Conservation (phyloP, 2,888 invertebrate genomes). For the Eugnorisma glareosa region DNA sequence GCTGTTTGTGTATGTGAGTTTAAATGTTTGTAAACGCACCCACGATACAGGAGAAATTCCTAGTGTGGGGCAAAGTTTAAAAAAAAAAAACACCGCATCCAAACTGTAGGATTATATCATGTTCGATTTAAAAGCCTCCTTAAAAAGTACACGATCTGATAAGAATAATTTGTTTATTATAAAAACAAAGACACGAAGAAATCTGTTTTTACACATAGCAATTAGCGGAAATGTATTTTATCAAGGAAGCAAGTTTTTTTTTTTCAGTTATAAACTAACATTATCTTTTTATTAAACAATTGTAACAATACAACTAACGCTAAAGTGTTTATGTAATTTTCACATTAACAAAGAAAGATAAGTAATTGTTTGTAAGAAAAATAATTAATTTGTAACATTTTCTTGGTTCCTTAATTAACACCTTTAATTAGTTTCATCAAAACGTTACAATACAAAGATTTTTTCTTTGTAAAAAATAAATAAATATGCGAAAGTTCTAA, state of each 20-base stretch:
- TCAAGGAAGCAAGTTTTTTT: slow-evolving; percentile 1
- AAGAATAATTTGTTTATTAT: not conserved
- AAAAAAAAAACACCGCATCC: too few species aligned
- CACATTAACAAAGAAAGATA: not conserved
- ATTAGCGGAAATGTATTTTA: not conserved
- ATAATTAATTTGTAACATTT: not conserved
- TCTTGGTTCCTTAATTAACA: not conserved
- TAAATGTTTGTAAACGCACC: too few species aligned
- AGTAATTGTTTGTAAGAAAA: not conserved
- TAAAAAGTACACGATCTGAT: not conserved
- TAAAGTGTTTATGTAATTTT: slow-evolving; percentile 2
- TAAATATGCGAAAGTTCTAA: slow-evolving; percentile 5
- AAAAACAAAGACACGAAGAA: not conserved
- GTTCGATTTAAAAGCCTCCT: not conserved
- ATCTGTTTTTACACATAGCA: not conserved
- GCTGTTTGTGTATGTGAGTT: too few species aligned
- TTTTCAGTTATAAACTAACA: not conserved
- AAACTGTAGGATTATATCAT: not conserved
- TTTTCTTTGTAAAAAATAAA: not conserved
- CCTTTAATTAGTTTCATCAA: not conserved
- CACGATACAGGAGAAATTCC: too few species aligned
- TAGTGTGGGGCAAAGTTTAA: too few species aligned
- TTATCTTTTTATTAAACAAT: not conserved
- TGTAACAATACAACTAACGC: not conserved
- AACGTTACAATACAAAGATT: not conserved